Base-by-base conservation (phyloP, 2,797 vertebrate species). In the Ciconia nigra region DNA sequence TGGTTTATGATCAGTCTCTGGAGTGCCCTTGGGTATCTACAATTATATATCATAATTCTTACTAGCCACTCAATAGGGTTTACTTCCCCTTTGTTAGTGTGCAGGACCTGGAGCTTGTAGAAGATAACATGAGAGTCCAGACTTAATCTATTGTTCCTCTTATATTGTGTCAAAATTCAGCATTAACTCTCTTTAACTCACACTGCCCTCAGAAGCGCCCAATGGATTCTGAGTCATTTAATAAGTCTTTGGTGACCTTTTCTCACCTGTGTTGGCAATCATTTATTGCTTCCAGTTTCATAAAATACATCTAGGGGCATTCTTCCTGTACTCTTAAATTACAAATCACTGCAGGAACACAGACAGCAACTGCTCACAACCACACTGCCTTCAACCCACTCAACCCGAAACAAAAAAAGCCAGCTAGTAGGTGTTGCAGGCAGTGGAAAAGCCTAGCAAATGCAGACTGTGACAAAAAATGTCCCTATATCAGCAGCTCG, bases 311-410 rank as follows among this genome's bases (percentile, higher is more conserved):
- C 71, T 67, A 83, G 29, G 39, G 63, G 61, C 74, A 70, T 51
- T 91, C 51, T 91, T 89, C 66, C 81, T 49, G 31, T 70, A 84
- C 39, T 84, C 76, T 88, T 74, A 71, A 89, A 95, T 85, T 74
- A 89, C 92, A 85, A 61, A 92, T 94, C 81, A 67, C 90, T 77
- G 71, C 86, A 89, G 67, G 25, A 96, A 87, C 58, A 94, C 31
- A 84, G 93, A 93, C 66, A 90, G 86, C 72, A 94, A 94, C 49
- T 67, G 78, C 83, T 96, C 88, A 89, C 74, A 80, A 71, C 47
- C 47, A 89, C 6, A 0, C 74, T 71, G 81, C 79, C 61, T 96
- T 79, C 88, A 91, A 72, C 91, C 88, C 77, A 77, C 88, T 84
- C 94, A 92, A 73, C 41, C 44, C 4, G 19, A 73, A 87, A 89